phyloP scores from a whole-genome alignment of 2,113 vertebrate genomes.

The Cisticola juncidis region DNA sequence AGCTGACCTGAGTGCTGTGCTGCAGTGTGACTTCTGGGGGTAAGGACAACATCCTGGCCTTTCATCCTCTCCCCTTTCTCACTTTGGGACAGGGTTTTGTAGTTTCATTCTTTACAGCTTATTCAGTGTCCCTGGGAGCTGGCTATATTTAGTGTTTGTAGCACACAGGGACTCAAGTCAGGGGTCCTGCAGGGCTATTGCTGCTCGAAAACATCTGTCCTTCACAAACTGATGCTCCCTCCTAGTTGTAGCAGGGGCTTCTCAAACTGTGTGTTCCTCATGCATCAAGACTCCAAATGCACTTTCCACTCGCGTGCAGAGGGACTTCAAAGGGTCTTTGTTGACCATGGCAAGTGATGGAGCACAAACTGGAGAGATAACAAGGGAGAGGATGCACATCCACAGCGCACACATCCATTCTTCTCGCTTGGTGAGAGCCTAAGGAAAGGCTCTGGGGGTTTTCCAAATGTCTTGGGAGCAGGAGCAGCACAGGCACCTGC shows the following conservation, averaged over 20 bases:
- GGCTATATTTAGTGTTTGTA: not conserved
- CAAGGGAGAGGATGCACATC: not conserved
- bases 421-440: not conserved
- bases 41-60: conserved; percentile 28
- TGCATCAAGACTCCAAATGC: not conserved
- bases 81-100: not conserved
- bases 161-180: not conserved
- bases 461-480: not conserved
- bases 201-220: not conserved
- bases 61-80: not conserved
- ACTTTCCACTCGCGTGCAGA: fast-evolving
- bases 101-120: not conserved
- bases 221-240: not conserved
- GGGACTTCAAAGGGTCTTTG: not conserved
- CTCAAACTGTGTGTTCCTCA: not conserved
- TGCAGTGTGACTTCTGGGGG: not conserved
- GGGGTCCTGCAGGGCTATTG: not conserved
- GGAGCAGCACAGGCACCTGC: not conserved
- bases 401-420: not conserved
- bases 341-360: not conserved
- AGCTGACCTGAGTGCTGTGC: not conserved
- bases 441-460: not conserved
- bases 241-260: not conserved
- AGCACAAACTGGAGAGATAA: not conserved
- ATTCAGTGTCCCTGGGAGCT: not conserved